Percentiles rank a stretch among this genome's conserved stretches.
Conservation (phyloP, 2,797 vertebrate species). For the Atherinosoma microstoma region DNA sequence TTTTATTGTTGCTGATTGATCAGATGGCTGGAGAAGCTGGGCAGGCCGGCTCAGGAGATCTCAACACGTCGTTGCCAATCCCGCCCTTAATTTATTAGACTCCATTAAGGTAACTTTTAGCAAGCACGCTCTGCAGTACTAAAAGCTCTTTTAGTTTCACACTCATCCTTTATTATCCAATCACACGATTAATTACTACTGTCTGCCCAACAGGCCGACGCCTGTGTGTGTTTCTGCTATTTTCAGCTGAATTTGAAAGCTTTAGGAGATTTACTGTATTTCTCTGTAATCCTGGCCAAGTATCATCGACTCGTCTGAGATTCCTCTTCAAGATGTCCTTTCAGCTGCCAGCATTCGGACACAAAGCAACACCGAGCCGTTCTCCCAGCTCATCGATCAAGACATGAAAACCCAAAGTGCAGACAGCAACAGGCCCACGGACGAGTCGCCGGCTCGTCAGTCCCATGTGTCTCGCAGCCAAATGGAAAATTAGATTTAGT, state of each 20-base stretch:
- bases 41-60: slow-evolving; percentile 8
- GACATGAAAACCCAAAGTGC: neutral
- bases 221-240: neutral
- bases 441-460: neutral
- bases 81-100: slow-evolving; percentile 42
- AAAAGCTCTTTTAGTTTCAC: slow-evolving; percentile 20
- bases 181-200: slow-evolving; percentile 26
- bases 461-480: slow-evolving; percentile 1
- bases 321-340: neutral
- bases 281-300: neutral
- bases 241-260: neutral
- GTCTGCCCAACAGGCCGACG: neutral
- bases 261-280: neutral
- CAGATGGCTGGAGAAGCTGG: slow-evolving; percentile 22
- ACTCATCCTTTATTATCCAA: slow-evolving; percentile 31
- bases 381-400: neutral
- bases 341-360: slow-evolving; percentile 2
- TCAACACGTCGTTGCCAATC: slow-evolving; percentile 13
- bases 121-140: slow-evolving; percentile 29
- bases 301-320: neutral
- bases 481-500: slow-evolving; percentile 1
- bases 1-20: slow-evolving; percentile 57
- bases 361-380: neutral
- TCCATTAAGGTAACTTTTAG: slow-evolving; percentile 38
- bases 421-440: neutral